Evolutionary conservation across 2,797 vertebrate genomes (phyloP).

Genomic region (Sphaeramia orbicularis): DNA sequence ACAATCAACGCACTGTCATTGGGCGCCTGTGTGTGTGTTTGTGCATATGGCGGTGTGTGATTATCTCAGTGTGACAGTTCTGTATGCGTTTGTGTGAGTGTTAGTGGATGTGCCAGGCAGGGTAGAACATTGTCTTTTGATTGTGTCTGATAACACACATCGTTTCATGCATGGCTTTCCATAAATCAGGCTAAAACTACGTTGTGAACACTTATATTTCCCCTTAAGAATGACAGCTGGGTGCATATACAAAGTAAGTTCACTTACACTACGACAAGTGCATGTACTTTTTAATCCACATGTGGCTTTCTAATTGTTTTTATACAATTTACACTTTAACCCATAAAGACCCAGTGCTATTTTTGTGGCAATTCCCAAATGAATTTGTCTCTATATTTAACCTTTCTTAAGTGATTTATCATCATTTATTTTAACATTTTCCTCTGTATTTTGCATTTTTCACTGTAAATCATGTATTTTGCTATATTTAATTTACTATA

Average conservation of each 20-base stretch:
- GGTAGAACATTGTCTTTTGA: slow-evolving; percentile 11
- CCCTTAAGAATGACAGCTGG: background rate
- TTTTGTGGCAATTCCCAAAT: too few species aligned
- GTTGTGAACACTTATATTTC: background rate
- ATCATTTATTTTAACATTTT: too few species aligned
- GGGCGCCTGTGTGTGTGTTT: slow-evolving; percentile 3
- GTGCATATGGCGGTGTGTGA: background rate
- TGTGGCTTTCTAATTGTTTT: too few species aligned
- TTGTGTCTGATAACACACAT: slow-evolving; percentile 14
- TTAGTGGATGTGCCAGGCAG: background rate
- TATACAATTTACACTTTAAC: too few species aligned
- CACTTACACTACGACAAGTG: too few species aligned
- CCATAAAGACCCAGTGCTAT: too few species aligned
- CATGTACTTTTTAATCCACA: too few species aligned
- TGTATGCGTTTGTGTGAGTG: slow-evolving; percentile 13
- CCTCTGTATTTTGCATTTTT: too few species aligned
- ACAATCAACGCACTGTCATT: slow-evolving; percentile 55
- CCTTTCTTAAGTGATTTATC: too few species aligned
- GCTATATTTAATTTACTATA: too few species aligned
- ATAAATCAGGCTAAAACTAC: background rate
- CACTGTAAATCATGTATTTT: too few species aligned
- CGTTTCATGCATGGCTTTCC: slow-evolving; percentile 8
- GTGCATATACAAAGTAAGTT: background rate
- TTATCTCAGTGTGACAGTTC: slow-evolving; percentile 9
- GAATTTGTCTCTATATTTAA: too few species aligned